Evolutionary conservation across 2,797 vertebrate species (phyloP), one percentile per base, ranked within the genome.

Genomic region (Falco columbarius): DNA sequence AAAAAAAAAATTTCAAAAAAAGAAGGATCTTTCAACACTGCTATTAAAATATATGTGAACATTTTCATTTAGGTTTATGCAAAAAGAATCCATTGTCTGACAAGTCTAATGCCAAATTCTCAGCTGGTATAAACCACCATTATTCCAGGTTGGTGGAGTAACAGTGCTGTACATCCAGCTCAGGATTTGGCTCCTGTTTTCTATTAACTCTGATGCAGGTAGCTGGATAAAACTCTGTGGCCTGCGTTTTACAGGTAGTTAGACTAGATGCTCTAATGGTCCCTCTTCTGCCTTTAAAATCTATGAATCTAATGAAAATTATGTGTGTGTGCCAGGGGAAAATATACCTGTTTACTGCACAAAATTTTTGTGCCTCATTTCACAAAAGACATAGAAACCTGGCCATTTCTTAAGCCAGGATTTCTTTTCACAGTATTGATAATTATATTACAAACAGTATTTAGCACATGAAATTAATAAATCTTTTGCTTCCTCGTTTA

Each of bases 381-480:
- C 90, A 88, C 75, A 83, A 54, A 80, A 81, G 58, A 59, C 55
- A n/a, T 23, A 56, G 54, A 81, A 86, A 76, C 23, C 15, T 72
- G 66, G 47, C 54, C 65, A 46, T 61, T 58, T 90, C 79, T 68
- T 76, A 89, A 90, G 56, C 90, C 80, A 94, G 61, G 21, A 74
- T 73, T 86, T 85, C 55, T 93, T 93, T 89, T 95, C 70, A n/a
- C 58, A 55, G 51, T 56, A 93, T 72, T 86, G 75, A 56, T 91
- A 91, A 95, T 95, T 92, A 91, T 82, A 81, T 96, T 82, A 63
- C 73, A 79, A 92, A 92, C 67, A 89, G 81, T 46, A 73, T 90
- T 95, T 77, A 94, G 93, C 63, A 75, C 76, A 93, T 54, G n/a
- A 92, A 92, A 86, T 84, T 93, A 94, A 93, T 95, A 94, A 76